phyloP scores from a whole-genome alignment of 2,113 vertebrate species.

The Chiloscyllium plagiosum region DNA sequence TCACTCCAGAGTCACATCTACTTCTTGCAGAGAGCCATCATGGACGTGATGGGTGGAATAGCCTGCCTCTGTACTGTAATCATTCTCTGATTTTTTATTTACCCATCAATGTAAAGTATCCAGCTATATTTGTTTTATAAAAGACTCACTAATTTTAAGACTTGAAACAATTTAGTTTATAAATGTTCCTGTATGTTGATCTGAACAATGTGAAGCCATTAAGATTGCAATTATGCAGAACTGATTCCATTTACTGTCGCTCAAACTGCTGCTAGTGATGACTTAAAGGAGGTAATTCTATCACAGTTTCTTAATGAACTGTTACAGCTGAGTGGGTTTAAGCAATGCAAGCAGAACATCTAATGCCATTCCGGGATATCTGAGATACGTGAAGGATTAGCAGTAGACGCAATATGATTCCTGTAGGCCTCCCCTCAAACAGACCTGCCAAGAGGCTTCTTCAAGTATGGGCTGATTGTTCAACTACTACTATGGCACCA shows the following conservation, averaged over 20 bases:
- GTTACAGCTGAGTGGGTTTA: constrained; percentile 2
- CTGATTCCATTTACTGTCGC: neutral
- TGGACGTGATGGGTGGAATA: neutral
- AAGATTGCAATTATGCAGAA: constrained; percentile 27
- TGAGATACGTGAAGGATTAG: neutral
- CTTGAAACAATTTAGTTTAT: constrained; percentile 20
- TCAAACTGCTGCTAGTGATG: neutral
- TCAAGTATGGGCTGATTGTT: neutral
- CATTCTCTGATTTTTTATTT: neutral
- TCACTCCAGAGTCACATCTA: neutral
- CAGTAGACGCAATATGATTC: neutral
- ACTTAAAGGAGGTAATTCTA: constrained; percentile 26
- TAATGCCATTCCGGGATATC: constrained; percentile 1
- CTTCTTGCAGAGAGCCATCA: neutral
- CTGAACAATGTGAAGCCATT: constrained; percentile 24
- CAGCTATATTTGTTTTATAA: neutral
- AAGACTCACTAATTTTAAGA: constrained; percentile 24
- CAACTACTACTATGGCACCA: neutral
- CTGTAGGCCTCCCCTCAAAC: neutral
- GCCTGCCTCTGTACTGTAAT: neutral
- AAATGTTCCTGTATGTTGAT: neutral
- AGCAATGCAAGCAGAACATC: constrained; percentile 7
- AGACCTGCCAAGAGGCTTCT: neutral
- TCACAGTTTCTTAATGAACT: constrained; percentile 33
- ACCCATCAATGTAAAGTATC: neutral